Percentiles rank a stretch among this genome's conserved stretches.
Conservation (phyloP, 2,888 invertebrate species). For the Parnassius orleans region DNA sequence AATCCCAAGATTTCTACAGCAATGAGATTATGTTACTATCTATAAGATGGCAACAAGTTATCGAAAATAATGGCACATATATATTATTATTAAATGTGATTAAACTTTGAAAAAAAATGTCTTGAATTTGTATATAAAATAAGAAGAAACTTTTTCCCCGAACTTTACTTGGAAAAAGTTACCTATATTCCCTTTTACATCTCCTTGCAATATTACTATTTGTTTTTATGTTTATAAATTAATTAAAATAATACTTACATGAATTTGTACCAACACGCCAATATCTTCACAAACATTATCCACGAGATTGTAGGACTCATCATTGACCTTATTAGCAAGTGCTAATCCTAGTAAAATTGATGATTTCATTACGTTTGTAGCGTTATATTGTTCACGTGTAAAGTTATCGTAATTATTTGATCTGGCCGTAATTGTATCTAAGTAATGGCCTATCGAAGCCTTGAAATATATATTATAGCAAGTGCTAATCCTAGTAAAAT, state of each 20-base stretch:
- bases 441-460: neutral
- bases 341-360: constrained; percentile 78
- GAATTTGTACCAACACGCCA: constrained; percentile 95
- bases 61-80: no score
- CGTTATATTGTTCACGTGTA: neutral
- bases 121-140: no score
- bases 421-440: neutral
- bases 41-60: no score
- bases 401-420: neutral
- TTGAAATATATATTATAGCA: constrained; percentile 73
- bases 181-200: no score
- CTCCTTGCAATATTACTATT: no score
- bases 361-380: neutral
- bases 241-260: constrained; percentile 72
- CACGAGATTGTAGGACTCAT: constrained; percentile 85
- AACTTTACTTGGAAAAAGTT: no score
- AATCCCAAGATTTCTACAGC: no score
- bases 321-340: constrained; percentile 85
- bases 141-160: no score
- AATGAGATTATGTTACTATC: no score
- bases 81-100: no score
- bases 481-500: constrained; percentile 86
- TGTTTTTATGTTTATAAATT: neutral
- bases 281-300: constrained; percentile 90
- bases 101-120: no score